phyloP scores from a whole-genome alignment of 2,797 vertebrate species.

The Hyperoplus lanceolatus region DNA sequence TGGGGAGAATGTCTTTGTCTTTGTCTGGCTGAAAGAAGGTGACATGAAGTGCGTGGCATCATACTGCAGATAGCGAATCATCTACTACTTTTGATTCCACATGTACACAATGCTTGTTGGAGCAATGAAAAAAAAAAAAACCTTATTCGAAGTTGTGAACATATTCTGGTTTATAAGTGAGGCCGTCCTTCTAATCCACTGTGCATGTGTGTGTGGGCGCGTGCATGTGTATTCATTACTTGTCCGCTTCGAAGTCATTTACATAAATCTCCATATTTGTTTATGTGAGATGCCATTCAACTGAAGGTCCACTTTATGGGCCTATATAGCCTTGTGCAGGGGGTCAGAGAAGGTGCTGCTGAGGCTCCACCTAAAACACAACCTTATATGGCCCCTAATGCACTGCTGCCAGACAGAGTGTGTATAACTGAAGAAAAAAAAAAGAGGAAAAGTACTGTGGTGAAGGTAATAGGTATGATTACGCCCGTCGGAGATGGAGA shows the following conservation, averaged over 20 bases:
- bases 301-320: constrained; percentile 69
- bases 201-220: constrained; percentile 1
- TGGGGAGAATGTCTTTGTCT: constrained; percentile 26
- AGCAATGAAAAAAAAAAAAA: constrained; percentile 11
- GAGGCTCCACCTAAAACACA: constrained; percentile 38
- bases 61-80: background rate
- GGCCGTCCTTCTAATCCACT: constrained; percentile 39
- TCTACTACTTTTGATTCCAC: constrained; percentile 30
- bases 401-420: constrained; percentile 39
- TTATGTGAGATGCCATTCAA: constrained; percentile 69
- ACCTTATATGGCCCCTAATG: constrained; percentile 35
- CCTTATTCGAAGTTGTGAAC: constrained; percentile 49
- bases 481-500: constrained; percentile 2
- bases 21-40: constrained; percentile 32
- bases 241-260: constrained; percentile 55
- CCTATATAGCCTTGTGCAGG: constrained; percentile 48
- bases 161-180: constrained; percentile 21
- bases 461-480: constrained; percentile 36
- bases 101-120: background rate
- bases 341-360: constrained; percentile 39
- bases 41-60: constrained; percentile 24
- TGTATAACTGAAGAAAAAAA: constrained; percentile 12
- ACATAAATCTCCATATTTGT: constrained; percentile 74
- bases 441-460: constrained; percentile 18
- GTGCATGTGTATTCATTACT: constrained; percentile 43